Percentiles rank a stretch among this genome's conserved stretches.
phyloP scores from a whole-genome alignment of 1,140 invertebrate genomes.

The Hormaphis cornu region DNA sequence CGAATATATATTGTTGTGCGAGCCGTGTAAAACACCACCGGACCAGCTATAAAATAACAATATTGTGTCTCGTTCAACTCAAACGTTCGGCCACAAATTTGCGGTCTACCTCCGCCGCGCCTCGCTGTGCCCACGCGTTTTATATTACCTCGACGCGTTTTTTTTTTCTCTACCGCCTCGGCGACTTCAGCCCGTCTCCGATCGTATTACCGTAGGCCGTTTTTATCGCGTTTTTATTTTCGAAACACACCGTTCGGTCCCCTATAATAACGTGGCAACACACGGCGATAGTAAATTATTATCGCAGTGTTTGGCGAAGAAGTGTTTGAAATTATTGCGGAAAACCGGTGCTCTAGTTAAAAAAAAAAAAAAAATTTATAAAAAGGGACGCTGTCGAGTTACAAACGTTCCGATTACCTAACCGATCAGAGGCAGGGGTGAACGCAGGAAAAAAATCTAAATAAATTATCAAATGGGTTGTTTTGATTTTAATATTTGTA shows the following conservation, averaged over 20 bases:
- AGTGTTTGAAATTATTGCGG: too few relatives aligned
- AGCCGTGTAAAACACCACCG: too few relatives aligned
- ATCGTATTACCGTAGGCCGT: background rate
- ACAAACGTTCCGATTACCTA: too few relatives aligned
- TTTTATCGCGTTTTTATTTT: conserved; percentile 20
- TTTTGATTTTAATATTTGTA: too few relatives aligned
- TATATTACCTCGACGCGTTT: conserved; percentile 14
- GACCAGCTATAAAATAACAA: conserved; percentile 25
- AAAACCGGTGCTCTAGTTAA: too few relatives aligned
- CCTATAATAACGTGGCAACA: background rate
- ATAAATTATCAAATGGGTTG: too few relatives aligned
- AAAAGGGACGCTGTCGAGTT: too few relatives aligned
- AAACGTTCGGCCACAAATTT: conserved; percentile 11
- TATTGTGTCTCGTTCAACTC: conserved; percentile 18
- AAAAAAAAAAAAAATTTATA: too few relatives aligned
- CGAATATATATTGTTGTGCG: too few relatives aligned
- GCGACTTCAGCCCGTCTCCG: background rate
- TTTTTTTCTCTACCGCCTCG: background rate
- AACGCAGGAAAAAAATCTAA: too few relatives aligned
- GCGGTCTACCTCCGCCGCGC: background rate
- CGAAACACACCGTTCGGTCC: background rate
- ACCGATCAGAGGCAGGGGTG: too few relatives aligned
- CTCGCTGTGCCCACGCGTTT: background rate
- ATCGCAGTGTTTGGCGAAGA: too few relatives aligned
- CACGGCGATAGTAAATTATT: background rate